Evolutionary conservation across 2,888 invertebrate genomes (phyloP), one percentile per base, ranked within the genome.

Genomic region (Temnothorax rugatulus): DNA sequence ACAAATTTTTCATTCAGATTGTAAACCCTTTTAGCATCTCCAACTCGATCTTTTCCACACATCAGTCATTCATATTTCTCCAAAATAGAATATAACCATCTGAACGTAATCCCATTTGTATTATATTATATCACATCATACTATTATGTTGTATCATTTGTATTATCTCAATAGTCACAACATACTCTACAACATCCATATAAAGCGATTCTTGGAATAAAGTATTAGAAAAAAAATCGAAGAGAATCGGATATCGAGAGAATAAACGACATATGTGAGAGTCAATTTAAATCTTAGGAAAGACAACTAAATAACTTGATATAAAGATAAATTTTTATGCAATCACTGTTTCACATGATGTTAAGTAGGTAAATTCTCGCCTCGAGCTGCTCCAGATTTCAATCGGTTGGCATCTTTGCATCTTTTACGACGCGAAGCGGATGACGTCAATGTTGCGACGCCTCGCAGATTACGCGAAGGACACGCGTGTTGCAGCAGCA

Each of bases 401-500:
- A 47, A 71, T 71, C 69, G 29, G 41, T 25, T 13, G 34, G 9
- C 9, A 15, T 41, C 38, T 54, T 68, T 57, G 54, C 66, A 18
- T 41, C 54, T 29, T 41, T n/a, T 13, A 44, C 54, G 15, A n/a
- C 11, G 66, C 29, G 77, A 77, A 50, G 25, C 41, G 64, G n/a
- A 38, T 21, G 61, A 34, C 47, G 44, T 25, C 73, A 18, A 41
- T 44, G 29, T 13, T 34, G 75, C 47, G 52, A 44, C 18, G 54
- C 15, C 2, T 50, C 77, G 44, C 15, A 38, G 73, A 47, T 69
- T 52, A 34, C 34, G 21, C 29, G 64, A 29, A 38, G 41, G 64
- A 64, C 74, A 50, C 74, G 82, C 25, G 63, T 52, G 61, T 66
- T 21, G 34, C 77, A 18, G 61, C 68, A 44, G 29, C 29, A 1